A percentile compares a stretch with the other conserved stretches of the same genome.
Evolutionary conservation across 2,888 invertebrate genomes (phyloP).

Genomic region (Dryocosmus kuriphilus): DNA sequence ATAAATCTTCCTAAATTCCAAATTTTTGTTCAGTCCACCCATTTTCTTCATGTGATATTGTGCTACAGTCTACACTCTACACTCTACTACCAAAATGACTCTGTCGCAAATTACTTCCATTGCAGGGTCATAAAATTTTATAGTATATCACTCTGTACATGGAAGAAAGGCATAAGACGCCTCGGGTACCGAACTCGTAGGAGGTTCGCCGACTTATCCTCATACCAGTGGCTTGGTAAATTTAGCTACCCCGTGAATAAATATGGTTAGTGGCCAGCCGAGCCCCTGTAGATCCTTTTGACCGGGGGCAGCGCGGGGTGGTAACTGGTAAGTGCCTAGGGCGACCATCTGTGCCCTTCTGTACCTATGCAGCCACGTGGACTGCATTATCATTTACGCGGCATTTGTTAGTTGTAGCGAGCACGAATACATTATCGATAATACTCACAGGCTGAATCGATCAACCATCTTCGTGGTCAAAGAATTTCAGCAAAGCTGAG

Average conservation of each 20-base stretch:
- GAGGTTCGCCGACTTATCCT: slow-evolving; percentile 62
- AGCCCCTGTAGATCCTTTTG: slow-evolving; percentile 73
- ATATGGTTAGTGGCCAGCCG: slow-evolving; percentile 75
- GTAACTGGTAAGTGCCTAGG: slow-evolving; percentile 76
- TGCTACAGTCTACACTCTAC: no score
- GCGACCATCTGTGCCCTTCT: slow-evolving; percentile 77
- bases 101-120: neutral
- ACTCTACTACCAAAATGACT: neutral
- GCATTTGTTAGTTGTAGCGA: slow-evolving; percentile 74
- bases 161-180: slow-evolving; percentile 44
- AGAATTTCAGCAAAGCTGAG: slow-evolving; percentile 27
- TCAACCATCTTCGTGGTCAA: slow-evolving; percentile 34
- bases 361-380: slow-evolving; percentile 72
- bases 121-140: slow-evolving; percentile 6
- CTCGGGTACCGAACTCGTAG: slow-evolving; percentile 47
- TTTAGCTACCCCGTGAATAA: slow-evolving; percentile 75
- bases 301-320: slow-evolving; percentile 69
- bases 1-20: no score
- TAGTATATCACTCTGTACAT: slow-evolving; percentile 8
- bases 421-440: slow-evolving; percentile 70
- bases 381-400: slow-evolving; percentile 75
- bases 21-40: no score
- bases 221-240: slow-evolving; percentile 64
- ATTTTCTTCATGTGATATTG: no score
- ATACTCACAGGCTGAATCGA: slow-evolving; percentile 15